Base-by-base conservation (phyloP, 2,797 vertebrate genomes). In the Tragopan temminckii region DNA sequence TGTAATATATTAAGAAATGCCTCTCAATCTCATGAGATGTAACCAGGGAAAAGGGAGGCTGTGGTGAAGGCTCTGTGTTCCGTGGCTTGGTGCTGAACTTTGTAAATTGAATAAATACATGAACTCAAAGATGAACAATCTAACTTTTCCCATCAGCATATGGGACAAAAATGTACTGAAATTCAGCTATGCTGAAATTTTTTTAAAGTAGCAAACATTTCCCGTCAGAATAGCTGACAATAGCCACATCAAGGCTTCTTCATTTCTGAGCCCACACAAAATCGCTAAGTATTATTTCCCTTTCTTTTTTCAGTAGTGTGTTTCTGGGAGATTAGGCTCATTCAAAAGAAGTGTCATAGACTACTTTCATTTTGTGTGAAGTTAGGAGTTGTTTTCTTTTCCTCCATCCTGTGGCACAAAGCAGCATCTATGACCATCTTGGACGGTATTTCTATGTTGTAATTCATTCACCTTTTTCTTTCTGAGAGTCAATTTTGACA, bases 271-370 rank as follows among this genome's bases (percentile, higher is more conserved):
- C 6, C 64, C 40, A 72, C 13, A 62, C 13, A 27, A 80, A 83
- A 18, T 64, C 38, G 13, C 21, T 23, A 66, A 1, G 4, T 68
- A 74, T 57, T 17, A 16, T 45, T 92, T 92, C 77, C 5, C 78
- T 57, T 64, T 21, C 3, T 42, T 46, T 67, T 78, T 59, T 66
- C 13, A 57, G 18, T 38, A 4, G 0, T 59, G 50, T 85, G 31
- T 91, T 95, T 93, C 76, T 83, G 40, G 31, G 40, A 90, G 50
- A 93, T 87, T 70, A 85, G 11, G 14, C 19, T 87, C 23, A 68
- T 72, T 85, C 35, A 74, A 93, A 93, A 90, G 58, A 92, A 88
- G 35, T 69, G 74, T 23, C 74, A 16, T 59, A 70, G 58, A 33
- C 45, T 43, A 48, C 52, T 82, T 88, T 58, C 17, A 48, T 93